Evolutionary conservation across 2,797 vertebrate species (phyloP).

Genomic region (Melanotaenia parkinsoni): DNA sequence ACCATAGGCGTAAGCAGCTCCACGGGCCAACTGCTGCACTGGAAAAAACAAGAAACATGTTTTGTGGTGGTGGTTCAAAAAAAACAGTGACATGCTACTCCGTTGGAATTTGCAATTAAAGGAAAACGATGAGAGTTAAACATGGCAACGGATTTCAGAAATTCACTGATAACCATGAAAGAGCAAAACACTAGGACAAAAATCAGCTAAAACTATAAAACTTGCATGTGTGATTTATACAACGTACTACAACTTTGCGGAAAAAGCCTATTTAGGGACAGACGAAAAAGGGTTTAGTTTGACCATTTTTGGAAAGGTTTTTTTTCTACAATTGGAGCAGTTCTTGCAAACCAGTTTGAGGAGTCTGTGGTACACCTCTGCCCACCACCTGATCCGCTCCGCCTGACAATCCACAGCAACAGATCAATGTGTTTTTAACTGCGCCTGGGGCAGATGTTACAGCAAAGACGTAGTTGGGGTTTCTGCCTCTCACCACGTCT

Average conservation of each 20-base stretch:
- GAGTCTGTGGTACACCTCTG: conserved; percentile 20
- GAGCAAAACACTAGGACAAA: conserved; percentile 4
- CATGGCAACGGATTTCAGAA: not conserved
- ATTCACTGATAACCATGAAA: conserved; percentile 1
- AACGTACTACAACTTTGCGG: not conserved
- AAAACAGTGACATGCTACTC: not conserved
- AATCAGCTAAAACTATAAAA: not conserved
- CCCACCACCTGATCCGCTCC: conserved; percentile 22
- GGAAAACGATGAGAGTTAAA: not conserved
- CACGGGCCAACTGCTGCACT: not conserved
- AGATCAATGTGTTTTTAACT: conserved; percentile 28
- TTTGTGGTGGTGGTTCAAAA: not conserved
- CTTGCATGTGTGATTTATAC: not conserved
- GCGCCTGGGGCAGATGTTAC: conserved; percentile 60
- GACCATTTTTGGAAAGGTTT: not conserved
- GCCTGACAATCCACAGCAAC: conserved; percentile 19
- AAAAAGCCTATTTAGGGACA: not conserved
- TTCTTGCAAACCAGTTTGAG: conserved; percentile 14
- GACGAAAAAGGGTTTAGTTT: not conserved
- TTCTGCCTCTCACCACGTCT: conserved; percentile 51
- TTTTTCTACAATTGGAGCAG: not conserved
- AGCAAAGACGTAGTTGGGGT: conserved; percentile 44
- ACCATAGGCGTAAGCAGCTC: not conserved
- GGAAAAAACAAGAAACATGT: conserved; percentile 8
- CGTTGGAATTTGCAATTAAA: not conserved